Conservation (phyloP, 2,888 invertebrate species). For the Orthonevra nobilis region DNA sequence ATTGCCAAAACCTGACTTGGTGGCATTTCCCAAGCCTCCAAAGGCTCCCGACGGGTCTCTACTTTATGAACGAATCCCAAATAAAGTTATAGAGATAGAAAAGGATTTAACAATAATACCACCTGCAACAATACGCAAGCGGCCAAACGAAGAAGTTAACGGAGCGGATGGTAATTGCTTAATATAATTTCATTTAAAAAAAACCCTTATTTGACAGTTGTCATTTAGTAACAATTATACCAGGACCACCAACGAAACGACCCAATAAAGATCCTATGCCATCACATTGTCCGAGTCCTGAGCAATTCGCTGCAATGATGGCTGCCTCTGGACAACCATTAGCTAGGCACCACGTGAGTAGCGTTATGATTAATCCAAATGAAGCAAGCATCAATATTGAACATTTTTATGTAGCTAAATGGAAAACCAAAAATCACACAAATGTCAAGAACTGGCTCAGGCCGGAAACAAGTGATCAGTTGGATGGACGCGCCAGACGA, state of each 20-base stretch:
- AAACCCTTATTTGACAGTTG: constrained; percentile 2
- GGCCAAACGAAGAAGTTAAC: constrained; percentile 91
- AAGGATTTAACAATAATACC: constrained; percentile 84
- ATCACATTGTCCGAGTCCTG: constrained; percentile 85
- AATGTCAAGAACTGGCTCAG: constrained; percentile 87
- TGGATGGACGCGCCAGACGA: constrained; percentile 99
- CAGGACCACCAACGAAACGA: constrained; percentile 88
- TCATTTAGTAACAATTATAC: constrained; percentile 76
- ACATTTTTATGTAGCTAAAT: constrained; percentile 83
- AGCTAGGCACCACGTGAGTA: constrained; percentile 85
- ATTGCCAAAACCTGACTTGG: constrained; percentile 89
- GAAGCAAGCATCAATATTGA: not conserved
- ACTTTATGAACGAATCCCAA: constrained; percentile 91
- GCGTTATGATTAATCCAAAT: not conserved
- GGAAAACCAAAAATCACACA: constrained; percentile 91
- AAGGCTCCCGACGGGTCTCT: constrained; percentile 94
- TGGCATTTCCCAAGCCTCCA: constrained; percentile 94
- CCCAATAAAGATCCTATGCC: constrained; percentile 89
- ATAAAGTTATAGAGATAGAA: constrained; percentile 85
- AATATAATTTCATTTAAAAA: not conserved
- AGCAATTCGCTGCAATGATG: constrained; percentile 87
- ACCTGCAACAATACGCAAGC: constrained; percentile 86
- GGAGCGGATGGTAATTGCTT: constrained; percentile 76
- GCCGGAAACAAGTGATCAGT: constrained; percentile 95
- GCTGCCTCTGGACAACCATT: constrained; percentile 86